Conservation (phyloP, 2,888 invertebrate species). For the Elegia similella region DNA sequence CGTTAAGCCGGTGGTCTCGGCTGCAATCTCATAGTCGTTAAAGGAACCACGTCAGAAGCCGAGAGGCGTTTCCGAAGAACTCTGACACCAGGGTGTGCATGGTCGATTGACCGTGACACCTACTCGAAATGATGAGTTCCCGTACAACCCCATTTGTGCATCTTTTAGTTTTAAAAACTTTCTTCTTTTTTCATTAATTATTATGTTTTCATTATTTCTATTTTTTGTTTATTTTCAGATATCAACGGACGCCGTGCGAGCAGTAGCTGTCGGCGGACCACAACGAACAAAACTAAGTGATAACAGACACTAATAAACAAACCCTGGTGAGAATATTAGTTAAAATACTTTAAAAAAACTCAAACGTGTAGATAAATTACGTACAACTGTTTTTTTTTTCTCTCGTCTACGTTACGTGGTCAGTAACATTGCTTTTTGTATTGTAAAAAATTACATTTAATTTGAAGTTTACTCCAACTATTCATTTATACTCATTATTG, state of each 20-base stretch:
- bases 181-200: too few relatives aligned
- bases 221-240: constrained; percentile 52
- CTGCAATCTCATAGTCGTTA: too few relatives aligned
- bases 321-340: constrained; percentile 59
- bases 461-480: constrained; percentile 32
- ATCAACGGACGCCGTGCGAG: constrained; percentile 75
- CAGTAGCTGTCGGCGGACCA: constrained; percentile 66
- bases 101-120: too few relatives aligned
- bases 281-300: constrained; percentile 73
- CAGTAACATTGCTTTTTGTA: constrained; percentile 55
- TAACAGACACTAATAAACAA: constrained; percentile 55
- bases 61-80: too few relatives aligned
- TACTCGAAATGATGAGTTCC: too few relatives aligned
- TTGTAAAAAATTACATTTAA: constrained; percentile 25
- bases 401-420: constrained; percentile 43
- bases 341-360: constrained; percentile 47
- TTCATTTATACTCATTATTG: constrained; percentile 68
- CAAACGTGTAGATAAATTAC: constrained; percentile 57
- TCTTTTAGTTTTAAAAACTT: too few relatives aligned
- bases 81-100: too few relatives aligned
- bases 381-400: constrained; percentile 53
- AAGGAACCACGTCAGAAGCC: too few relatives aligned
- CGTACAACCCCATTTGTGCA: too few relatives aligned
- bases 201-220: constrained; percentile 9
- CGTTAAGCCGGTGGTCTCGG: too few relatives aligned